Evolutionary conservation across 2,113 vertebrate species (phyloP).

Genomic region (Apus apus): DNA sequence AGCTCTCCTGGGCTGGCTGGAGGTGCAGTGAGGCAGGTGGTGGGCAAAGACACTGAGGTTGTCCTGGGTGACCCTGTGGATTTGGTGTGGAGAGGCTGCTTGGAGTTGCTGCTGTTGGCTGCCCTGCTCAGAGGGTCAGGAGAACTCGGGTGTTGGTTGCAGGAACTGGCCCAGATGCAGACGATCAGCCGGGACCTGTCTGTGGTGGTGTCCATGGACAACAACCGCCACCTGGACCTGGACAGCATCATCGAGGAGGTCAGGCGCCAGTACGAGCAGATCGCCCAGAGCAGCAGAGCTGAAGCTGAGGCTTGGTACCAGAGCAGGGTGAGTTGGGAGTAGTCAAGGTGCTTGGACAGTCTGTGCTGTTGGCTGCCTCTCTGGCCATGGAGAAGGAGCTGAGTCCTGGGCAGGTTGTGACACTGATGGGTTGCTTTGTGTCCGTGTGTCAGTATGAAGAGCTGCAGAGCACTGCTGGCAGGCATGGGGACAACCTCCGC

Average conservation of each 20-base stretch:
- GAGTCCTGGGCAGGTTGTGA: not conserved
- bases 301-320: constrained; percentile 90
- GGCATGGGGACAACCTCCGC: constrained; percentile 78
- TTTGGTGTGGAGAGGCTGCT: not conserved
- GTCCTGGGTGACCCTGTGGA: rapidly evolving
- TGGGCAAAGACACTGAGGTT: not conserved
- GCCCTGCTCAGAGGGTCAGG: not conserved
- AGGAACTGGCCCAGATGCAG: constrained; percentile 88
- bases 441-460: constrained; percentile 8
- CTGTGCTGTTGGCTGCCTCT: rapidly evolving
- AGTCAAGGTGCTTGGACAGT: rapidly evolving
- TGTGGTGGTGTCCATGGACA: constrained; percentile 91
- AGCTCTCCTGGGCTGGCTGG: not conserved
- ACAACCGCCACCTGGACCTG: constrained; percentile 85
- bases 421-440: not conserved
- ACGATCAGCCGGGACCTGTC: constrained; percentile 82
- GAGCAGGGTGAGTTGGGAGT: constrained; percentile 77
- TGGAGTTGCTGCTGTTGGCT: not conserved
- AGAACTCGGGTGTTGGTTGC: not conserved
- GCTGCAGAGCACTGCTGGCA: constrained; percentile 71
- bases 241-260: constrained; percentile 87
- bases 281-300: constrained; percentile 79
- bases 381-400: rapidly evolving
- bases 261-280: constrained; percentile 85
- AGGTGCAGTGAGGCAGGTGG: rapidly evolving